Conservation (phyloP, 2,113 vertebrate species). For the Psammodynastes pulverulentus region DNA sequence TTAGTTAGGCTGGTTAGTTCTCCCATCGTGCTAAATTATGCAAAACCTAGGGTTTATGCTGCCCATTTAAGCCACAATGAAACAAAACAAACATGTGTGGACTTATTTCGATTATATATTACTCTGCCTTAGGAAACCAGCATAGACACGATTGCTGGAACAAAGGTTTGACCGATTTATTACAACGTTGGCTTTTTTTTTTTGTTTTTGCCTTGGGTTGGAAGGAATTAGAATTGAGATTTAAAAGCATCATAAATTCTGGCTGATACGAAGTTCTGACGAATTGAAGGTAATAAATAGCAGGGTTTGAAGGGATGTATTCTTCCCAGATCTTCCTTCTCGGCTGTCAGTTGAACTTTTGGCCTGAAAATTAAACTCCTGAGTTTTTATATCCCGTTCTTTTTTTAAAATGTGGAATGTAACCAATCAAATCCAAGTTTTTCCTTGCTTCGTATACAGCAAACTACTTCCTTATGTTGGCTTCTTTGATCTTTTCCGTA, state of each 20-base stretch:
- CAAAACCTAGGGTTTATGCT: not conserved
- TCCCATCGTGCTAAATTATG: not conserved
- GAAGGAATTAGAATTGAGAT: not conserved
- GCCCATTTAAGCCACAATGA: not conserved
- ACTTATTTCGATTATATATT: not conserved
- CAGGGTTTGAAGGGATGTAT: not conserved
- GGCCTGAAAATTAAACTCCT: constrained; percentile 44
- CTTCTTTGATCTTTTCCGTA: too few species aligned
- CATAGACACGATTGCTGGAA: not conserved
- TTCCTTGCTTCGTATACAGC: too few species aligned
- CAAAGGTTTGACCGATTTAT: not conserved
- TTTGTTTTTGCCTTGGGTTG: not conserved
- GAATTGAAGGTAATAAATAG: constrained; percentile 1
- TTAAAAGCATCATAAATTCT: constrained; percentile 30
- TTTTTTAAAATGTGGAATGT: constrained; percentile 26
- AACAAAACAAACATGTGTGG: not conserved
- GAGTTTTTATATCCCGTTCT: constrained; percentile 30
- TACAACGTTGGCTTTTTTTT: rapidly evolving
- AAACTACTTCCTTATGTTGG: too few species aligned
- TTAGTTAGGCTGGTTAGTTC: not conserved
- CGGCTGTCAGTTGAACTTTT: constrained; percentile 28
- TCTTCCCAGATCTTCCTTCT: constrained; percentile 42
- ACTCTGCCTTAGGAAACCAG: not conserved
- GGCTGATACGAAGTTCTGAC: not conserved
- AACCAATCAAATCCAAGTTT: not conserved